phyloP scores from a whole-genome alignment of 2,113 vertebrate species.

The Pterocles orientalis region DNA sequence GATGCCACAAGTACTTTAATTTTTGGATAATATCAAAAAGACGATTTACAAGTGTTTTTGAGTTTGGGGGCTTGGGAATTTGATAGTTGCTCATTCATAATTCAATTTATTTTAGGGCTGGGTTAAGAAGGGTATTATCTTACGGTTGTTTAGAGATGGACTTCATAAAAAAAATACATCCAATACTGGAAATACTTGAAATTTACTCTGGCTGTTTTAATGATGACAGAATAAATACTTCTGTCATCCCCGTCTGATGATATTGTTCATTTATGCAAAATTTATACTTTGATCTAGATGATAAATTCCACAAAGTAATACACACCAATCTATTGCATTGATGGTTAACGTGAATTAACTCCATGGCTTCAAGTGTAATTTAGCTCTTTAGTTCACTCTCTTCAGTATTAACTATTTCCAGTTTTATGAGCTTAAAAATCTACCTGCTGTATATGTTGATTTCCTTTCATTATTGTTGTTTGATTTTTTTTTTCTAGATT shows the following conservation, averaged over 20 bases:
- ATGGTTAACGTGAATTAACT: not conserved
- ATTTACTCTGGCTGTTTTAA: not conserved
- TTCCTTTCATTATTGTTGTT: not conserved
- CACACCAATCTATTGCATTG: not conserved
- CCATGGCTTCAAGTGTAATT: not conserved
- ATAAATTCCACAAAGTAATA: not conserved
- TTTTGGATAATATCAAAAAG: not conserved
- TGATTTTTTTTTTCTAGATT: constrained; percentile 74
- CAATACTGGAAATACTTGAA: not conserved
- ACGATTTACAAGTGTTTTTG: not conserved
- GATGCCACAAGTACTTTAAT: not conserved
- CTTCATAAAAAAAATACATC: not conserved
- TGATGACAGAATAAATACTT: not conserved
- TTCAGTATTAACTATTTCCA: not conserved
- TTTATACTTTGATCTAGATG: not conserved
- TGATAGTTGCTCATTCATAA: not conserved
- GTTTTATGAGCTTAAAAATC: not conserved
- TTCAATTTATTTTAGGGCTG: not conserved
- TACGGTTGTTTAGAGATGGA: not conserved
- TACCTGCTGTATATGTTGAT: not conserved
- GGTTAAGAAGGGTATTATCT: not conserved
- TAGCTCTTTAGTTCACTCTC: not conserved
- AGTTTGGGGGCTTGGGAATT: not conserved
- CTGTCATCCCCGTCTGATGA: not conserved
- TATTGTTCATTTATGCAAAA: not conserved